Percentiles rank a stretch among this genome's conserved stretches.
Evolutionary conservation across 2,113 vertebrate species (phyloP).

Genomic region (Terrapene triunguis): DNA sequence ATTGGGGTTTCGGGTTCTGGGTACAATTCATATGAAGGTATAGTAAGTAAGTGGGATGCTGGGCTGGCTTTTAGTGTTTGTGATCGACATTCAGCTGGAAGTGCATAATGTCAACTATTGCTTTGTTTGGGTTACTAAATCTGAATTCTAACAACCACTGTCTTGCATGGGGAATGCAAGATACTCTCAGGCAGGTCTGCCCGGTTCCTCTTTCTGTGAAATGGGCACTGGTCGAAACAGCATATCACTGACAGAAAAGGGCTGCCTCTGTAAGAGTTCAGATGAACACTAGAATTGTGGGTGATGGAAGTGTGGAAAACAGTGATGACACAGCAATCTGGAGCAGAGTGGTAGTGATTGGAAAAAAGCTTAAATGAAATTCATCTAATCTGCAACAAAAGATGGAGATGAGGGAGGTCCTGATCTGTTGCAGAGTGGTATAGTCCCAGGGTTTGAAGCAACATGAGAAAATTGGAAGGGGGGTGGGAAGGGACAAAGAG

Average conservation of each 20-base stretch:
- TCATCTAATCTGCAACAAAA: not conserved
- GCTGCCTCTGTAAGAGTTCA: not conserved
- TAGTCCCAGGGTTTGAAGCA: not conserved
- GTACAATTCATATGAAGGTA: not conserved
- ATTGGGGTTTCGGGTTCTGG: not conserved
- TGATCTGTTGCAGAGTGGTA: not conserved
- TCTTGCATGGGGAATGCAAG: not conserved
- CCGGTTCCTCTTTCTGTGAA: not conserved
- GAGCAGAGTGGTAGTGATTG: not conserved
- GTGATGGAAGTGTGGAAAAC: not conserved
- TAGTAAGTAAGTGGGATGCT: not conserved
- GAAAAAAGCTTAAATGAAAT: not conserved
- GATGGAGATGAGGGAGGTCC: not conserved
- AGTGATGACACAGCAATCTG: rapidly evolving
- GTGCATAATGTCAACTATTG: not conserved
- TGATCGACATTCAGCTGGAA: not conserved
- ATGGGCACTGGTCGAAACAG: not conserved
- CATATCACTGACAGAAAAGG: not conserved
- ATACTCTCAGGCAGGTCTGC: not conserved
- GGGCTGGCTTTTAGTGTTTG: not conserved
- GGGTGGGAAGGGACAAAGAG: not conserved
- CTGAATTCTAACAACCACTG: not conserved
- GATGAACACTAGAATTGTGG: not conserved
- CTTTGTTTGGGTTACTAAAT: not conserved
- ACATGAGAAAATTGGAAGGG: not conserved